Percentiles rank a stretch among this genome's conserved stretches.
Conservation (phyloP, 1,140 invertebrate genomes). For the Drosophila santomea region DNA sequence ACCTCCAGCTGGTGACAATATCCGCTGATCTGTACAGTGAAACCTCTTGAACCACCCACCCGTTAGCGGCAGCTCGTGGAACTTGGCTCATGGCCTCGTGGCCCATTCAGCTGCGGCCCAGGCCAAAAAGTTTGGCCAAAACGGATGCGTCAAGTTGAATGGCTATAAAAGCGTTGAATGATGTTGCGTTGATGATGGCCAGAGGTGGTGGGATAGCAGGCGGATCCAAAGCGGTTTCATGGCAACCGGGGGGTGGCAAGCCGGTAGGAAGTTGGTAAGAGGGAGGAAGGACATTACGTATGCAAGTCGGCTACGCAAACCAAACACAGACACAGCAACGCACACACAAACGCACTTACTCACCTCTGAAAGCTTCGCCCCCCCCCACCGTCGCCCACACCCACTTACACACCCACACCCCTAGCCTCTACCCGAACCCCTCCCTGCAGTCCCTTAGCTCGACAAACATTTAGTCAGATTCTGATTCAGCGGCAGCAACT, state of each 20-base stretch:
- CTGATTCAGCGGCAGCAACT: conserved; percentile 42
- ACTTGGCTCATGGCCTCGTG: conserved; percentile 24
- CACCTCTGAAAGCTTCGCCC: conserved; percentile 26
- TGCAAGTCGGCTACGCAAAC: conserved; percentile 78
- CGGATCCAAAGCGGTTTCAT: neutral
- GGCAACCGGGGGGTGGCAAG: conserved; percentile 1
- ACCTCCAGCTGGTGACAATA: neutral
- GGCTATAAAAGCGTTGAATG: conserved; percentile 79
- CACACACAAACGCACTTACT: conserved; percentile 29
- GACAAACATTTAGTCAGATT: conserved; percentile 72
- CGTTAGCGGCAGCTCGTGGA: conserved; percentile 22
- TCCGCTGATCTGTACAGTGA: neutral
- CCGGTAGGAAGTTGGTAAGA: conserved; percentile 1
- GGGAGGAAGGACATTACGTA: conserved; percentile 62
- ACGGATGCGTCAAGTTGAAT: conserved; percentile 77
- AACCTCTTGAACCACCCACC: conserved; percentile 38
- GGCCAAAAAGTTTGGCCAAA: conserved; percentile 71
- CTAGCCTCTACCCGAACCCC: neutral
- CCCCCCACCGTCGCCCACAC: neutral
- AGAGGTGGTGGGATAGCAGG: neutral
- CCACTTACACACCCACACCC: neutral
- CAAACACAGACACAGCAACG: conserved; percentile 54
- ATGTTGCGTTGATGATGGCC: conserved; percentile 54
- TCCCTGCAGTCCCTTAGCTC: conserved; percentile 14
- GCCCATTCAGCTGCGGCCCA: conserved; percentile 42